Conservation (phyloP, 1,140 invertebrate genomes). For the Drosophila paulistorum region DNA sequence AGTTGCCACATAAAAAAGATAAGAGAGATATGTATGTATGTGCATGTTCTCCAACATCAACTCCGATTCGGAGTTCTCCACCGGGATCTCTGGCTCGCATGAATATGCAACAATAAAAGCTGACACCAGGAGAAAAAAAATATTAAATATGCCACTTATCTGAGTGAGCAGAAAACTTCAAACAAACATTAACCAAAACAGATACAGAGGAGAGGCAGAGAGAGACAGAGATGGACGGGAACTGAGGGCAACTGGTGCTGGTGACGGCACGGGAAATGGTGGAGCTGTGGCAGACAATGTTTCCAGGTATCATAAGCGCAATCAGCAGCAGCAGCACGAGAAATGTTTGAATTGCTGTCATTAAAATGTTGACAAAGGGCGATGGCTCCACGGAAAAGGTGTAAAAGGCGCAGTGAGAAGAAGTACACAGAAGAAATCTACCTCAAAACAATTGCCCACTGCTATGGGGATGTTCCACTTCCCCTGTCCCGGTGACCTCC, state of each 20-base stretch:
- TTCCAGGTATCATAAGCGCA: conserved; percentile 60
- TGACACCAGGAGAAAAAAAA: conserved; percentile 38
- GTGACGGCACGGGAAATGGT: background rate
- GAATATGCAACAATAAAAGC: conserved; percentile 76
- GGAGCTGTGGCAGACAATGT: conserved; percentile 52
- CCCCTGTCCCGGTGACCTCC: background rate
- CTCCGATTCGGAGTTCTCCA: background rate
- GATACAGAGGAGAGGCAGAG: background rate
- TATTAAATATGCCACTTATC: conserved; percentile 76
- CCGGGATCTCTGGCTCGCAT: conserved; percentile 32
- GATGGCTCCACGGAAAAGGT: conserved; percentile 56
- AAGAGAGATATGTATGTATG: conserved; percentile 32
- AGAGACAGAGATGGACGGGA: conserved; percentile 9
- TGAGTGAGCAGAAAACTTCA: conserved; percentile 57
- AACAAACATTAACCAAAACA: conserved; percentile 41
- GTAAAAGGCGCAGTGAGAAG: conserved; percentile 60
- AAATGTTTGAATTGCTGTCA: conserved; percentile 79
- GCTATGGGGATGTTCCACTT: background rate
- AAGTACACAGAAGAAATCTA: conserved; percentile 8
- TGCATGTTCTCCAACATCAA: too few species aligned
- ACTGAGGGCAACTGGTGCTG: background rate
- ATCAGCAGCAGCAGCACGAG: conserved; percentile 49
- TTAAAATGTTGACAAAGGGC: conserved; percentile 81
- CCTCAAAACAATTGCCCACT: conserved; percentile 18
- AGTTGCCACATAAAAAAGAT: conserved; percentile 74